Evolutionary conservation across 2,797 vertebrate species (phyloP).

Genomic region (Poecilia velifera): DNA sequence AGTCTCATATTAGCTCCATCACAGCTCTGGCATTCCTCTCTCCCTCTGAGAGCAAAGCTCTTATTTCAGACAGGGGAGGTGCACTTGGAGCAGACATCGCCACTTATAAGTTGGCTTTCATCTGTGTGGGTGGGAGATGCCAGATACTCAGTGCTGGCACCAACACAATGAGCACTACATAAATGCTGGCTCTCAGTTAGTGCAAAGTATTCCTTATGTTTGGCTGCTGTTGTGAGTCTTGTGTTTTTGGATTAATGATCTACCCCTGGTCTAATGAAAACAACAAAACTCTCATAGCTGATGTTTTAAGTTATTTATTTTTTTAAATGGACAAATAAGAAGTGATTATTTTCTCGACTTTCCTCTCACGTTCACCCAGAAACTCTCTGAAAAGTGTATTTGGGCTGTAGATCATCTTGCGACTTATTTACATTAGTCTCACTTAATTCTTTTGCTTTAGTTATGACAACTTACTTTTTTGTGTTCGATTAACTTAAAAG

Average conservation of each 20-base stretch:
- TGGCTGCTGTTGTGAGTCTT: conserved; percentile 44
- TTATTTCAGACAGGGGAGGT: conserved; percentile 67
- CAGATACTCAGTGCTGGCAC: conserved; percentile 54
- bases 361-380: conserved; percentile 45
- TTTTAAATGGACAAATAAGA: conserved; percentile 47
- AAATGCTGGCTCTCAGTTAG: conserved; percentile 43
- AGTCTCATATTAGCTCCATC: conserved; percentile 27
- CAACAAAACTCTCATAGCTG: conserved; percentile 38
- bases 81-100: conserved; percentile 66
- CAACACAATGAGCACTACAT: conserved; percentile 41
- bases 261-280: conserved; percentile 53
- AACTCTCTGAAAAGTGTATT: neutral
- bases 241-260: conserved; percentile 63
- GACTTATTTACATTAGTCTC: no score
- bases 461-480: no score
- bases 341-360: conserved; percentile 48
- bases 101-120: conserved; percentile 74
- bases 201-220: conserved; percentile 36
- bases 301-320: conserved; percentile 39
- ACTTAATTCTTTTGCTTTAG: no score
- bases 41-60: conserved; percentile 30
- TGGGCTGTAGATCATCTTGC: no score
- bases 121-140: conserved; percentile 77
- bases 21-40: conserved; percentile 30
- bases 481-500: no score